A percentile compares a stretch with the other conserved stretches of the same genome.
Evolutionary conservation across 2,797 vertebrate species (phyloP).

Genomic region (Darevskia nairensis): DNA sequence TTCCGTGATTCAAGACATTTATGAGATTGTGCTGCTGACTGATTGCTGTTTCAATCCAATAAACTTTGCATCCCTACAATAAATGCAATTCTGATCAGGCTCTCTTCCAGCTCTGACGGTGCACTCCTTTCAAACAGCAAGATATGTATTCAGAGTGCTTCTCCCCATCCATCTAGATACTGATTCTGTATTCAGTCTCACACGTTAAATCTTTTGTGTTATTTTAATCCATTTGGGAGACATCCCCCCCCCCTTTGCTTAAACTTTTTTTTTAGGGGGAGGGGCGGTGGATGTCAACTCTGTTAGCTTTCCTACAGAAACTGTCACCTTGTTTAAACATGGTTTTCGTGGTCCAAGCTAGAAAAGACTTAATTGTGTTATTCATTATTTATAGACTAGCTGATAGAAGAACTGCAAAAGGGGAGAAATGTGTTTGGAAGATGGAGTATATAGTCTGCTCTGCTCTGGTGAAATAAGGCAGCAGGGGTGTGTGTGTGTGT

Average conservation of each 20-base stretch:
- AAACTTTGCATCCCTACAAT: neutral
- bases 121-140: neutral
- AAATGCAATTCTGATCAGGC: neutral
- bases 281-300: neutral
- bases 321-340: neutral
- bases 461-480: too few species aligned
- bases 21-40: too few species aligned
- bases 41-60: neutral
- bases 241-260: too few species aligned
- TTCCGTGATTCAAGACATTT: too few species aligned
- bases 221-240: neutral
- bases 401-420: neutral
- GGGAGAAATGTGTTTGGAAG: neutral
- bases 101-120: neutral
- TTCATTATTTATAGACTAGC: slow-evolving; percentile 23
- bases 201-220: neutral
- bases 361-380: slow-evolving; percentile 21
- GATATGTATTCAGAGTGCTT: neutral
- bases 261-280: too few species aligned
- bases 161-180: neutral
- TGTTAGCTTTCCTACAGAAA: neutral
- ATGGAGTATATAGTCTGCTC: neutral
- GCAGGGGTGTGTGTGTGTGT: too few species aligned
- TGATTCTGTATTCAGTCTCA: neutral
- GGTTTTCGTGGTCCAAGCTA: neutral